A percentile compares a stretch with the other conserved stretches of the same genome.
These are phyloP conservation scores for Nasonia giraulti DNA, from an alignment of 1,140 invertebrate genomes.

Conservation along the genomic window DNA sequence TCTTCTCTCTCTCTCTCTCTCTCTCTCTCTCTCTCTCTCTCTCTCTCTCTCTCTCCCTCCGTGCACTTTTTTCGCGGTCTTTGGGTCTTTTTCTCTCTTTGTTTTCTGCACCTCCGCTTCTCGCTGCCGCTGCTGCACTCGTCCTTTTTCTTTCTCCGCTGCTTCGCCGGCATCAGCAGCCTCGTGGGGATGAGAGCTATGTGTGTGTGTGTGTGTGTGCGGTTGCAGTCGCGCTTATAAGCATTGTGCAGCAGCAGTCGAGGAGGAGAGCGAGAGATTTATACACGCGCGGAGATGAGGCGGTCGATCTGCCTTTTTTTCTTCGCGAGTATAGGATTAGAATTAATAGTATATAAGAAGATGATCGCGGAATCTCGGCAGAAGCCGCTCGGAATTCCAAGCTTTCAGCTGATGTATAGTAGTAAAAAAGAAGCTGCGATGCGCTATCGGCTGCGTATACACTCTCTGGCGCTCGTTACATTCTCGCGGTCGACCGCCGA, in stretches of 20 bases:
- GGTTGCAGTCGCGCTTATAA: constrained; percentile 18
- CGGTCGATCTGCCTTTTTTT: too few species aligned
- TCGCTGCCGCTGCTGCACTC: neutral
- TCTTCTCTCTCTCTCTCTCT: constrained; percentile 25
- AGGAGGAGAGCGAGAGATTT: neutral
- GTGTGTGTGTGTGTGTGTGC: neutral
- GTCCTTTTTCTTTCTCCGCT: constrained; percentile 25
- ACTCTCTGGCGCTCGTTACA: constrained; percentile 33
- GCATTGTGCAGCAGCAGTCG: neutral
- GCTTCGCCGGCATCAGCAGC: constrained; percentile 1
- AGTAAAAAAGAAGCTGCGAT: constrained; percentile 27
- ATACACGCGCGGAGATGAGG: neutral
- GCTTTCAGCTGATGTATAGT: too few species aligned
- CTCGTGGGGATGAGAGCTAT: neutral
- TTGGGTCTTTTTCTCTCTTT: constrained; percentile 10
- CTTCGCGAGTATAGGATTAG: too few species aligned
- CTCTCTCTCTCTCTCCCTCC: constrained; percentile 32
- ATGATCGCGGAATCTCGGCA: too few species aligned
- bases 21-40: constrained; percentile 36
- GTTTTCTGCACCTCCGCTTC: constrained; percentile 28
- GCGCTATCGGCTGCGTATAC: neutral
- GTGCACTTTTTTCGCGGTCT: constrained; percentile 42
- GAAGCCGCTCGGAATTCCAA: too few species aligned
- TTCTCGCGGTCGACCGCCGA: neutral
- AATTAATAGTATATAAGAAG: too few species aligned